Percentiles rank a stretch among this genome's conserved stretches.
phyloP scores from a whole-genome alignment of 2,113 vertebrate species.

The Caracal caracal region DNA sequence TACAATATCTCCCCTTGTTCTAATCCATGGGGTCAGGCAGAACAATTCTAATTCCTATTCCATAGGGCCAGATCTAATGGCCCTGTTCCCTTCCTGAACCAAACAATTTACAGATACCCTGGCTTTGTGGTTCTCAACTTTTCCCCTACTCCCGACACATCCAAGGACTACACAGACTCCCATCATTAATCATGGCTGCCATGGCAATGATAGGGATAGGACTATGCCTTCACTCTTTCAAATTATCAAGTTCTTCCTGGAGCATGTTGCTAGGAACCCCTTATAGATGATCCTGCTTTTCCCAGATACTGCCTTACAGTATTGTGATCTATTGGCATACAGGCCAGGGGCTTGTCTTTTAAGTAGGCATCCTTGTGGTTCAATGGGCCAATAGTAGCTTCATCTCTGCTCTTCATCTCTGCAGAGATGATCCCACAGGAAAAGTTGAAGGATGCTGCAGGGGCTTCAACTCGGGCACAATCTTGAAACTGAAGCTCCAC shows the following conservation, averaged over 20 bases:
- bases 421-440: neutral
- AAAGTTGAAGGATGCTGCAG: neutral
- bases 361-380: neutral
- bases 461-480: neutral
- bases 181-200: neutral
- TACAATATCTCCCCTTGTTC: neutral
- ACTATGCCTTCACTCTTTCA: neutral
- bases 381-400: neutral
- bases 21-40: neutral
- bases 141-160: neutral
- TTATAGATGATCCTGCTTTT: neutral
- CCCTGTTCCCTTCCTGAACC: neutral
- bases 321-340: neutral
- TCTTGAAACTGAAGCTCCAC: neutral
- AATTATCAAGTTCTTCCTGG: neutral
- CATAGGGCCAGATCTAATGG: neutral
- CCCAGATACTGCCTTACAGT: neutral
- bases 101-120: conserved; percentile 16
- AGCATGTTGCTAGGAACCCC: neutral
- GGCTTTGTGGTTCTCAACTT: neutral
- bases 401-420: neutral
- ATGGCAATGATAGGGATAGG: neutral
- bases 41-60: neutral
- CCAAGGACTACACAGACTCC: neutral
- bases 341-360: neutral